phyloP scores from a whole-genome alignment of 2,797 vertebrate species.

The Girardinus metallicus region DNA sequence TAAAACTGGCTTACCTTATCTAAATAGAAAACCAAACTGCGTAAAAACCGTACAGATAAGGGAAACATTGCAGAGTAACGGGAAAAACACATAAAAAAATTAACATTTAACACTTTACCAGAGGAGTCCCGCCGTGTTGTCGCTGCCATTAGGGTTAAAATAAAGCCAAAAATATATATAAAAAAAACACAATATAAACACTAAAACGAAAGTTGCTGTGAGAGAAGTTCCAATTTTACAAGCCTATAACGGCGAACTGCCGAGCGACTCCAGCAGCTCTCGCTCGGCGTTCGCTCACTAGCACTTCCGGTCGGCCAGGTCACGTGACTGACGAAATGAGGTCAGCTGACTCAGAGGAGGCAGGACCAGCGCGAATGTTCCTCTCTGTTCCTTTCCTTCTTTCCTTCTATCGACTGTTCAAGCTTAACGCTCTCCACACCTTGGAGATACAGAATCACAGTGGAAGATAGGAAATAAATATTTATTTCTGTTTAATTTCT shows the following conservation, averaged over 20 bases:
- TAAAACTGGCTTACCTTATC: neutral
- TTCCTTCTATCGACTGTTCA: neutral
- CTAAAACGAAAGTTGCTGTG: neutral
- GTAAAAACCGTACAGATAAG: neutral
- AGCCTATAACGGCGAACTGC: neutral
- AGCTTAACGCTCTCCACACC: too few species aligned
- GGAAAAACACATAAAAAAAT: neutral
- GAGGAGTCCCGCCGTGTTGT: constrained; percentile 31
- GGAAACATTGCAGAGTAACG: neutral
- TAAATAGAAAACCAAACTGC: neutral
- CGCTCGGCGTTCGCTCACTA: neutral
- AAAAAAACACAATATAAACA: neutral
- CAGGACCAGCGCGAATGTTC: too few species aligned
- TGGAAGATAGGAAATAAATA: too few species aligned
- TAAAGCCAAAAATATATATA: constrained; percentile 28
- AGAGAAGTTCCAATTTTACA: neutral
- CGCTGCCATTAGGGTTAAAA: constrained; percentile 62
- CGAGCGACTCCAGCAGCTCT: neutral
- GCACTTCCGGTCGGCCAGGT: constrained; percentile 39
- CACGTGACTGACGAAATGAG: constrained; percentile 70
- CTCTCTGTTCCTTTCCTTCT: neutral
- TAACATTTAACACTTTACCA: constrained; percentile 47
- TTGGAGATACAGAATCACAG: too few species aligned
- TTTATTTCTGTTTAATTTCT: too few species aligned
- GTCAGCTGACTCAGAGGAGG: constrained; percentile 14